Base-by-base conservation (phyloP, 1,140 invertebrate genomes). In the Aphaenogaster rudis region DNA sequence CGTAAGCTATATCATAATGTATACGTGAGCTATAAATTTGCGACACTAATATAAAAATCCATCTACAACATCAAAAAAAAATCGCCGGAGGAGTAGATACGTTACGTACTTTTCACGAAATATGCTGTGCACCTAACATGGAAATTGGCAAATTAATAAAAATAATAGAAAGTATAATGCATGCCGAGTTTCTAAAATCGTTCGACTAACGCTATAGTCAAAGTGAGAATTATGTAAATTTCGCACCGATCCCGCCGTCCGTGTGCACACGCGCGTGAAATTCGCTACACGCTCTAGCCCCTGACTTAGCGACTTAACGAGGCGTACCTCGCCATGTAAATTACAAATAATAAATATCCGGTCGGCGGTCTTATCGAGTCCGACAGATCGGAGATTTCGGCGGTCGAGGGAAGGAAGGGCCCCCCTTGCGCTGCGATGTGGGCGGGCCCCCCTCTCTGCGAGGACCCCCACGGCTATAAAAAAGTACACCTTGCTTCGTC, bases 331-430 rank as follows among this genome's bases (percentile, higher is more conserved):
- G 79, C 74, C 87, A 90, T 91, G 92, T 93, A 92, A 94, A 93
- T 93, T 94, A 94, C 93, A 91, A 94, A 94, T 93, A 93, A 93
- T 94, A 94, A 94, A 94, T 93, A 92, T 94, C 90, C 88, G 87
- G 90, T 77, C 80, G 69, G 89, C 54, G 61, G 87, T 81, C 93
- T 94, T 94, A 93, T 94, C 93, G 90, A 76, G 86, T 71, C 88
- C 72, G 88, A 91, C 88, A 84, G 90, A 93, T 94, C 93, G 91
- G 89, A 82, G 87, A 93, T 93, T 93, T 93, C 80, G 87, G 86
- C 87, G 57, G 13, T 8, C 39, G 42, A 59, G 69, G 54, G 28
- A 28, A 61, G 80, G 88, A 86, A 21, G 79, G 42, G 63, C 76
- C 59, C 89, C 76, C 81, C 69, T 79, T 57, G 89, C 79, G 87